Evolutionary conservation across 1,140 invertebrate species (phyloP), one percentile per base, ranked within the genome.

Genomic region (Heterodera schachtii): DNA sequence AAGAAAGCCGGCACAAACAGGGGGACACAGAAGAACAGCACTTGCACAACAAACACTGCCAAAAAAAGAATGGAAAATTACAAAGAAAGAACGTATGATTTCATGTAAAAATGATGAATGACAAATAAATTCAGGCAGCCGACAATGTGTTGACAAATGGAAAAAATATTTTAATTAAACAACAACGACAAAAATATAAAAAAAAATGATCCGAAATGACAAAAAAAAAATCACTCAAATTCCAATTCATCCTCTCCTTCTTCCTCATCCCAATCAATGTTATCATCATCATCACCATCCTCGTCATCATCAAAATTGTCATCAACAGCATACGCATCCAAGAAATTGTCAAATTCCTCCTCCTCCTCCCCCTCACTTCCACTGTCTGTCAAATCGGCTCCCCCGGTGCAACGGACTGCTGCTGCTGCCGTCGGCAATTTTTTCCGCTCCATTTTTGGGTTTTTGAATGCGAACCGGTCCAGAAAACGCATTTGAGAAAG

Each of bases 391-490:
- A 86, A 91, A 83, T 83, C 91, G 86, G 83, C 31, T 31, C 31
- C 31, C 31, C 31, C 31, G 31, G 0, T 31, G 31, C 31, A 31
- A 31, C 1, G 31, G 31, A 31, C 31, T 31, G 31, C 31, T 31
- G 31, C 31, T 31, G 31, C 0, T 1, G 31, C 31, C 31, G 31
- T 31, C 31, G 31, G 31, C 31, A 31, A 31, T 31, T 31, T 31
- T 31, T 31, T 31, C 31, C 31, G 31, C 1, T 31, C 31, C 31
- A 31, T 93, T 93, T 98, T 98, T 0, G 96, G 95, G 92, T 98
- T 98, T 90, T 96, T 95, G 87, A 95, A 98, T 2, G 95, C 95
- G 90, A 97, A 98, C 78, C 96, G 92, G 89, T 98, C 96, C 13
- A 98, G 91, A 89, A 98, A 98, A 81, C 95, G 91, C 44, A 95